Evolutionary conservation across 2,113 vertebrate genomes (phyloP), one percentile per base, ranked within the genome.

Genomic region (Bucco capensis): DNA sequence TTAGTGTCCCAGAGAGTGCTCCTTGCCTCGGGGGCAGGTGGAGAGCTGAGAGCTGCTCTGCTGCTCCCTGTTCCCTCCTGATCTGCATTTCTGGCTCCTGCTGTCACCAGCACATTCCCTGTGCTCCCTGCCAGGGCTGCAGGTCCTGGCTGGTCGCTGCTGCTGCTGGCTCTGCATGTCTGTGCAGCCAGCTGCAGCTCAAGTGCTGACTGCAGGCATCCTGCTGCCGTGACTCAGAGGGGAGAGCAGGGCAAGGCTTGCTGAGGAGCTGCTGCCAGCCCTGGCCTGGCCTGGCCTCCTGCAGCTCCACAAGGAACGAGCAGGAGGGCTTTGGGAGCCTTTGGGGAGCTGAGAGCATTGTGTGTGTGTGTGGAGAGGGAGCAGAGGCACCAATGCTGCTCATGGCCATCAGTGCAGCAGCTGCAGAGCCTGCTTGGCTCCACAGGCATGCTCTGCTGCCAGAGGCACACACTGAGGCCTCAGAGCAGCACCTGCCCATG

Each of bases 141-240:
- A 94, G 93, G 93, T 90, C 79, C 65, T 42, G 79, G 83, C 93
- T 84, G 83, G 93, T 90, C 5, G 18, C 70, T 80, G 83, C 46
- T 83, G 69, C 73, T 57, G 19, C 47, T 49, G 47, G 10, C 16
- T 15, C 27, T 53, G 51, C 15, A 61, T 70, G 60, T 51, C 54
- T 16, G 67, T 25, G 1, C 5, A 38, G 87, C 73, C 70, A 44
- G 93, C 93, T 81, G 40, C 53, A 62, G 74, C 93, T 85, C 87
- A 90, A 92, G 60, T 81, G 83, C 90, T 94, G 90, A 90, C 70
- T 90, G 6, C 60, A 35, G 83, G 87, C 79, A 1, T 83, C 24
- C 49, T 33, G 74, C 78, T 15, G 57, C 58, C 27, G 1, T 80
- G 79, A 87, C 74, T 90, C 82, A 74, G 78, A 86, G 24, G 50